phyloP scores from a whole-genome alignment of 2,888 invertebrate genomes.

The Polyploca ridens region DNA sequence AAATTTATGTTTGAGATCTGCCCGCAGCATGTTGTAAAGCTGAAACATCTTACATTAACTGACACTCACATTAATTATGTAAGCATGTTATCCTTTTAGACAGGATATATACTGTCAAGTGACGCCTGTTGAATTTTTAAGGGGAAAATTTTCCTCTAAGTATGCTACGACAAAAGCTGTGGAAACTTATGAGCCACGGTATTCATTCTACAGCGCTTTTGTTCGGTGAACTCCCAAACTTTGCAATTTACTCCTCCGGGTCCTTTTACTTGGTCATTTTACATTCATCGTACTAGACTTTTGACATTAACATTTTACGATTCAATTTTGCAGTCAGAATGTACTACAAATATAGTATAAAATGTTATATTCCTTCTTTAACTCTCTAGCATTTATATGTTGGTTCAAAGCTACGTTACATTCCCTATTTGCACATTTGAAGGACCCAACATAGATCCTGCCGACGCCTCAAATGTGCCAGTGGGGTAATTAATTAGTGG shows the following conservation, averaged over 20 bases:
- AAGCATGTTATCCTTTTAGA: background rate
- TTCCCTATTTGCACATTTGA: too few relatives aligned
- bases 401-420: too few relatives aligned
- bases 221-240: conserved; percentile 29
- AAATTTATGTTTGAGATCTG: background rate
- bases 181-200: conserved; percentile 45
- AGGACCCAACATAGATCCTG: too few relatives aligned
- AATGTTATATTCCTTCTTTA: background rate
- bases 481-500: too few relatives aligned
- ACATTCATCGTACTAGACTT: conserved; percentile 29
- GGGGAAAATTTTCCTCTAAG: conserved; percentile 34
- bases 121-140: conserved; percentile 33
- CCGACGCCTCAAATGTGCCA: too few relatives aligned
- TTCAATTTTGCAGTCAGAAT: background rate
- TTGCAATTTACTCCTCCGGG: conserved; percentile 29
- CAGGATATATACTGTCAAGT: background rate
- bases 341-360: background rate
- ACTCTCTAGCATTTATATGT: background rate
- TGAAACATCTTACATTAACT: conserved; percentile 5
- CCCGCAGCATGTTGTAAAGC: background rate
- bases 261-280: conserved; percentile 28
- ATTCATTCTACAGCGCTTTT: conserved; percentile 44
- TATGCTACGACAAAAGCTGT: conserved; percentile 33
- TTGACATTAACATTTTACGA: conserved; percentile 7
- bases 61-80: conserved; percentile 3